Evolutionary conservation across 2,797 vertebrate genomes (phyloP).

Genomic region (Pampus argenteus): DNA sequence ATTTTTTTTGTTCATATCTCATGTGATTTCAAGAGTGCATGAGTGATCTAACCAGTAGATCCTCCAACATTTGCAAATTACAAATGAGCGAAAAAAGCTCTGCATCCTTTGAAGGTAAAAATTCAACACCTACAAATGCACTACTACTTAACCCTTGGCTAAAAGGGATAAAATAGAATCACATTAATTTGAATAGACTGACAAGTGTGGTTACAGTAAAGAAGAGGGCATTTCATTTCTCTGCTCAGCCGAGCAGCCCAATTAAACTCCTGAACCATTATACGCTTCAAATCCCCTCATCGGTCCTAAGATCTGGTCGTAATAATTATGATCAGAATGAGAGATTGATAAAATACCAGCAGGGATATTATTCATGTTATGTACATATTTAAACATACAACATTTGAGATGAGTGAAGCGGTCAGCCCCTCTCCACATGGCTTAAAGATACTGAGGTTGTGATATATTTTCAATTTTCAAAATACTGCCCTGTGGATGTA

Average conservation of each 20-base stretch:
- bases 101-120: constrained; percentile 55
- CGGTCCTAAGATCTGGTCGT: constrained; percentile 35
- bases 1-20: neutral
- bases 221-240: constrained; percentile 47
- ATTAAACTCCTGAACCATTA: constrained; percentile 60
- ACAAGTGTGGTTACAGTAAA: constrained; percentile 29
- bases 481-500: constrained; percentile 49
- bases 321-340: constrained; percentile 54
- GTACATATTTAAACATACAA: constrained; percentile 65
- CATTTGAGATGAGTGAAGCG: constrained; percentile 32
- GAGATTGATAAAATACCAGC: constrained; percentile 28
- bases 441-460: constrained; percentile 27
- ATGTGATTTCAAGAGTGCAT: neutral
- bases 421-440: constrained; percentile 41
- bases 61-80: constrained; percentile 56
- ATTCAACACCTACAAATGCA: constrained; percentile 48
- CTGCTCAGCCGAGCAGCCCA: constrained; percentile 38
- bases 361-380: constrained; percentile 68
- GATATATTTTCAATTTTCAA: constrained; percentile 36
- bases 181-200: constrained; percentile 60
- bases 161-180: constrained; percentile 69
- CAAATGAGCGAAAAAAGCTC: constrained; percentile 43
- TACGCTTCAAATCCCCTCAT: constrained; percentile 32
- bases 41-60: constrained; percentile 10
- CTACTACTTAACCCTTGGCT: constrained; percentile 52